A percentile compares a stretch with the other conserved stretches of the same genome.
Evolutionary conservation across 2,113 vertebrate genomes (phyloP).

Genomic region (Silurus meridionalis): DNA sequence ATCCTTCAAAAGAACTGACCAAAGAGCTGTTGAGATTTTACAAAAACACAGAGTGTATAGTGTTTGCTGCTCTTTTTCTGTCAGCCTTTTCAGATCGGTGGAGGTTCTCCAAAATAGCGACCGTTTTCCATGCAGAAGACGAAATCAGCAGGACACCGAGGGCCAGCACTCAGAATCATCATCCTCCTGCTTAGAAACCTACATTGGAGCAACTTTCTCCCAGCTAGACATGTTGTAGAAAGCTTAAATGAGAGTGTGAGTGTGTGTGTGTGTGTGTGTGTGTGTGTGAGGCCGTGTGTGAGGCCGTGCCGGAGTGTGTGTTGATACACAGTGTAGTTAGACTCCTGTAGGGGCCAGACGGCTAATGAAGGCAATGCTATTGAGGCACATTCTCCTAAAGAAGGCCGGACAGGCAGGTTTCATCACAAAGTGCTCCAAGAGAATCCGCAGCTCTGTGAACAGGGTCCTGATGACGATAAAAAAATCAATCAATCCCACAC

Average conservation of each 20-base stretch:
- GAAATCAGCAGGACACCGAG: slow-evolving; percentile 10
- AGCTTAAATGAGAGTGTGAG: not conserved
- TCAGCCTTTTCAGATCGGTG: slow-evolving; percentile 22
- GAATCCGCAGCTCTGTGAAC: slow-evolving; percentile 91
- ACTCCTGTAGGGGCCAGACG: slow-evolving; percentile 92
- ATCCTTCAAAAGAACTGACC: slow-evolving; percentile 19
- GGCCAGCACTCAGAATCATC: not conserved
- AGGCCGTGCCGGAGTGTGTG: not conserved
- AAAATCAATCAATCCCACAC: not conserved
- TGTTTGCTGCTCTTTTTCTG: not conserved
- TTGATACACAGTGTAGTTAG: slow-evolving; percentile 62
- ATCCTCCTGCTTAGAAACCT: slow-evolving; percentile 17
- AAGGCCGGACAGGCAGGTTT: slow-evolving; percentile 91
- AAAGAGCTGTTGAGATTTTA: slow-evolving; percentile 12
- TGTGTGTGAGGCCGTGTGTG: slow-evolving; percentile 19
- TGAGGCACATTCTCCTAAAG: slow-evolving; percentile 92
- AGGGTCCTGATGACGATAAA: slow-evolving; percentile 76
- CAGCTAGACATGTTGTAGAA: not conserved
- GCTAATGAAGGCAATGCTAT: slow-evolving; percentile 95
- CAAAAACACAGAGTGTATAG: not conserved
- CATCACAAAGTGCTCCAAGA: slow-evolving; percentile 95
- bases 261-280: slow-evolving; percentile 1
- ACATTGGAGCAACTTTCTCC: slow-evolving; percentile 35
- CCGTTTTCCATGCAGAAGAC: slow-evolving; percentile 43
- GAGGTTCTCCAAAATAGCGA: slow-evolving; percentile 40